Evolutionary conservation across 1,140 invertebrate genomes (phyloP), one percentile per base, ranked within the genome.

Genomic region (Arctopsyche grandis): DNA sequence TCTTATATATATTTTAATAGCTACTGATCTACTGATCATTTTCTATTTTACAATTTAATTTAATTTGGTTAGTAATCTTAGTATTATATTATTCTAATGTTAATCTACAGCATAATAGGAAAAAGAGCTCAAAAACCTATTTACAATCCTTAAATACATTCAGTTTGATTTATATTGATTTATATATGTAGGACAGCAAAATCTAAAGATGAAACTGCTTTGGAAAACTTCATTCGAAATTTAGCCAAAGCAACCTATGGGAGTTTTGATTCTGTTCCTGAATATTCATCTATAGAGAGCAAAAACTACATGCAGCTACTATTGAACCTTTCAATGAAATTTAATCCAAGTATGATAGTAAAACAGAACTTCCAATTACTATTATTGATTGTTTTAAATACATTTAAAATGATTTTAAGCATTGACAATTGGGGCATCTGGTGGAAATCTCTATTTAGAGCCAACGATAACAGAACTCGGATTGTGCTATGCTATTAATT

Each of bases 401-500:
- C 12, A n/a, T 58, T 73, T 43, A 63, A 63, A 63, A 24, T 74
- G 12, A 38, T 80, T 26, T 76, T 46, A 12, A 0, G 85, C 84
- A 60, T 84, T 91, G 56, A 90, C 89, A 60, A 89, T 90, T 63
- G 90, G 90, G 76, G 88, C 89, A 58, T 83, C 87, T 4, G 89
- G 89, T 19, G 84, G 86, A 1, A 86, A 84, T 74, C 84, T 91
- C 77, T 85, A 86, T 66, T 85, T 92, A 9, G 84, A 89, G 44
- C 87, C 89, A 29, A 91, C 89, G 14, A 86, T 92, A 38, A 92
- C 91, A 0, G 92, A 93, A 84, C 88, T 91, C 85, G 92, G 92
- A 0, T 84, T 92, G 77, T 93, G 92, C 82, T 92, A 92, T 84
- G 87, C 90, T 43, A 90, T 91, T 26, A 93, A 93, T 84, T 92